phyloP scores from a whole-genome alignment of 1,140 invertebrate species.

The Oreohelix idahoensis region DNA sequence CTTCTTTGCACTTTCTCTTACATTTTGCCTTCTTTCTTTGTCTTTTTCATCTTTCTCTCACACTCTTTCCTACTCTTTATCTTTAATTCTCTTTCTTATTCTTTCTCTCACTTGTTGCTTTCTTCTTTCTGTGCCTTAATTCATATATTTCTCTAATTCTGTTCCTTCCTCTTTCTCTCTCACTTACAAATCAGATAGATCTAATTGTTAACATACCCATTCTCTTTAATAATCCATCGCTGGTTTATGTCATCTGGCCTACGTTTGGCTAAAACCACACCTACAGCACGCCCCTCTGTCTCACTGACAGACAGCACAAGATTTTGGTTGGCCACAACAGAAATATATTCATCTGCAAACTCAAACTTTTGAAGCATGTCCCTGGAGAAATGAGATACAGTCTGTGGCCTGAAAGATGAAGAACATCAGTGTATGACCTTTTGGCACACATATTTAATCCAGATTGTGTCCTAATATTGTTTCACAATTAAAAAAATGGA shows the following conservation, averaged over 20 bases:
- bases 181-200: background rate
- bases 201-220: conserved; percentile 59
- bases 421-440: background rate
- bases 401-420: conserved; percentile 56
- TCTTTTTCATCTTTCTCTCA: too few relatives aligned
- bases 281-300: conserved; percentile 61
- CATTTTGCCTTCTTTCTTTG: too few relatives aligned
- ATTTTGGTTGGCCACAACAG: conserved; percentile 55
- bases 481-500: too few relatives aligned
- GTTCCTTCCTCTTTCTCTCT: too few relatives aligned
- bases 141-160: too few relatives aligned
- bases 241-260: conserved; percentile 70
- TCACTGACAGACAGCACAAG: conserved; percentile 65
- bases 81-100: too few relatives aligned
- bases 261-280: conserved; percentile 67
- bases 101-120: too few relatives aligned
- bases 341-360: conserved; percentile 70
- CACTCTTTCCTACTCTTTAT: too few relatives aligned
- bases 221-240: conserved; percentile 66
- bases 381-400: conserved; percentile 51
- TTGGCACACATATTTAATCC: too few relatives aligned
- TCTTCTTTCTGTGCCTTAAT: too few relatives aligned
- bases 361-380: conserved; percentile 67
- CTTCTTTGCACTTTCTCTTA: too few relatives aligned
- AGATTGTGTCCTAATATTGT: too few relatives aligned